Base-by-base conservation (phyloP, 1,140 invertebrate species). In the Brachystomella parvula region DNA sequence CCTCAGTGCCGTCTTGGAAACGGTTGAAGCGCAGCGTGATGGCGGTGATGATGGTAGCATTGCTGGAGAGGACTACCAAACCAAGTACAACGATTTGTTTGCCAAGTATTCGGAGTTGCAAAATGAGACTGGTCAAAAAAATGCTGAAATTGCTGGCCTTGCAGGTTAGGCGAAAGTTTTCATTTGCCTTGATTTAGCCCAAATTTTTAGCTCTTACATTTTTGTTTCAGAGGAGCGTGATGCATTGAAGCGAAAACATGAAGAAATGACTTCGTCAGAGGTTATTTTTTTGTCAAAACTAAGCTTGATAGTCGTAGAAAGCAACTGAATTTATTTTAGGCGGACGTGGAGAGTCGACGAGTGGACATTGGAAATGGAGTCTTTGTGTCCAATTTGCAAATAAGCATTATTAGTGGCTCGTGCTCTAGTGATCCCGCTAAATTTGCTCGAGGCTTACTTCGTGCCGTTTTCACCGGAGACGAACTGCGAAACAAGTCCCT, bases 361-460 rank as follows among this genome's bases (percentile, higher is more conserved):
- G 12, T 12, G 21, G 35, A 21, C 21, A 24, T 19, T 53, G 15
- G 24, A 49, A 30, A 47, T 64, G 49, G 19, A 26, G 39, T 30
- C 47, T 3, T 9, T 57, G 24, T 28, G 30, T 28, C 24, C n/a
- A n/a, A n/a, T n/a, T n/a, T n/a, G n/a, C 15, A 28, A 39, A 61
- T 39, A 61, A 61, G 30, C 12, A 9, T 31, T 29, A 12, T 9
- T 15, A 31, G 3, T 6, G 32, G 32, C 32, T 30, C 57, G 15
- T 12, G 29, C 26, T 12, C 2, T 6, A 6, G 35, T 49, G 19
- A 28, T 29, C 15, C 3, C 21, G 1, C 28, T 31, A 1, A 47
- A 64, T 44, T 44, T 59, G 59, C 65, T 1, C 6, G 65, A 30
- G 63, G 63, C n/a, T 24, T 67, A 0, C 35, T 67, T 26, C 59